Percentiles rank a stretch among this genome's conserved stretches.
Conservation (phyloP, 2,113 vertebrate genomes). For the Takifugu flavidus region DNA sequence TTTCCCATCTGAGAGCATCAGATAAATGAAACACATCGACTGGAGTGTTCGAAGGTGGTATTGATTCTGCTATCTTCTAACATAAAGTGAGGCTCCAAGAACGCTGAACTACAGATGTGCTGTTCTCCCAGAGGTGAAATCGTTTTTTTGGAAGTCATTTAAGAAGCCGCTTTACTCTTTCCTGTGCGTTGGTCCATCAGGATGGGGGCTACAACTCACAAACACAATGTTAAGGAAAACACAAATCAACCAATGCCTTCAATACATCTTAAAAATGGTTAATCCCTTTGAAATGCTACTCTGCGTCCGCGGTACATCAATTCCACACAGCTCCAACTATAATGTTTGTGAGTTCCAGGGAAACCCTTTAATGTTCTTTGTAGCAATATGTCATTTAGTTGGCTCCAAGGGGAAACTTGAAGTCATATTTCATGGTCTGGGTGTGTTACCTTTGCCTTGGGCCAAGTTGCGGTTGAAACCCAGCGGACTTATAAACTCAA, state of each 20-base stretch:
- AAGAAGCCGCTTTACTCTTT: not conserved
- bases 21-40: not conserved
- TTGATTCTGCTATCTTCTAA: not conserved
- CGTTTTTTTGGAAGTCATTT: not conserved
- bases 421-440: slow-evolving; percentile 13
- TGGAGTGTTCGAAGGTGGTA: not conserved
- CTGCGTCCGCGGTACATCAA: slow-evolving; percentile 4
- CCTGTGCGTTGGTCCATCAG: not conserved
- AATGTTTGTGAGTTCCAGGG: slow-evolving; percentile 34
- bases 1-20: not conserved
- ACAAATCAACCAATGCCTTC: not conserved
- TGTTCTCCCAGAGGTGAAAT: not conserved
- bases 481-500: slow-evolving; percentile 96
- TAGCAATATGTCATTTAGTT: too few species aligned
- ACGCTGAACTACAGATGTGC: not conserved
- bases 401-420: slow-evolving; percentile 1
- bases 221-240: slow-evolving; percentile 3
- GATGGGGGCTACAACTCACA: not conserved
- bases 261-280: slow-evolving; percentile 13
- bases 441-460: slow-evolving; percentile 90
- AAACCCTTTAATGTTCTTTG: not conserved
- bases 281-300: slow-evolving; percentile 12
- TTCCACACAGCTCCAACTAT: slow-evolving; percentile 9
- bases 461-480: slow-evolving; percentile 97
- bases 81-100: not conserved